Base-by-base conservation (phyloP, 2,113 vertebrate genomes). In the Thalassarche chlororhynchos region DNA sequence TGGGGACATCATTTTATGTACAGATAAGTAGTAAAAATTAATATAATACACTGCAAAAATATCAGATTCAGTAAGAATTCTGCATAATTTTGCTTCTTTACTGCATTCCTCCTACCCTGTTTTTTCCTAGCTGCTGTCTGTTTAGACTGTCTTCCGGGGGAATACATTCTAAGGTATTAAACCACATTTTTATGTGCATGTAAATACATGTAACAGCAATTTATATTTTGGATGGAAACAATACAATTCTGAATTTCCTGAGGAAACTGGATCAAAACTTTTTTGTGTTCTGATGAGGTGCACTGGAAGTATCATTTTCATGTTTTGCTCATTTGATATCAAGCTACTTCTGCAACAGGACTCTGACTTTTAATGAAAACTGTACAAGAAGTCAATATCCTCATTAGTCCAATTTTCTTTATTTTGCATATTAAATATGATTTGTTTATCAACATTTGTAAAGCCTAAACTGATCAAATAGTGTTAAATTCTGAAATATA, bases 1-100 rank as follows among this genome's bases (percentile, higher is more conserved):
- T 20, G 12, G 1, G 6, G 4, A 76, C 1, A 2, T n/a, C 21
- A 49, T 25, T 57, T 3, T 29, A 49, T 32, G 2, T 49, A 79
- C 2, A 23, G 5, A 40, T 21, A 85, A 79, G 1, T 18, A 40
- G 29, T 36, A 44, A 58, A 79, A 60, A 31, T 8, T 72, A 74
- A 34, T 26, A 32, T 8, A 77, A 16, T 17, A 57, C 5, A 20
- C 4, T 58, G 4, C 3, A 89, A 55, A 83, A 66, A 19, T n/a
- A 29, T 5, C 36, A 7, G 5, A 40, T 49, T 49, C 31, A n/a
- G 3, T 40, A 69, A 84, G 10, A 92, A 61, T 34, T 69, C 14
- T 23, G 7, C 6, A 24, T 44, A 0, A 14, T 58, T 80, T 61
- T 95, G 6, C 15, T 54, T 66, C 49, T 80, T 82, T 75, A 42